These are phyloP conservation scores for Xanthorhoe spadicearia DNA, from an alignment of 2,888 invertebrate genomes.

Conservation along the genomic window DNA sequence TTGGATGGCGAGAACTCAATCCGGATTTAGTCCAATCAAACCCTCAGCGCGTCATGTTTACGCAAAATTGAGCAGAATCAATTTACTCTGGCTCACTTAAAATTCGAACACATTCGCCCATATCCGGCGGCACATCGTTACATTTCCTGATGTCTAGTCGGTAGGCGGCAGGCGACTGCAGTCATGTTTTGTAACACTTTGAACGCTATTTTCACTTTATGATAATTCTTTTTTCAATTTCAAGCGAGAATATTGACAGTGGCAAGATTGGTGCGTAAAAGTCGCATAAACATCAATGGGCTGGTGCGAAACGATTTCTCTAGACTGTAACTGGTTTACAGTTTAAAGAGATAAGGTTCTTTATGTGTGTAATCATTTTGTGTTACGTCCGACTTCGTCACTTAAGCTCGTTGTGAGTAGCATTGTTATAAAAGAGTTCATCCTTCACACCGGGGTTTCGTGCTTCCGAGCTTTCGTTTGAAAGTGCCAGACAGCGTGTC, in stretches of 20 bases:
- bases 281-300: constrained; percentile 77
- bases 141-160: constrained; percentile 68
- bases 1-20: constrained; percentile 52
- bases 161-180: constrained; percentile 43
- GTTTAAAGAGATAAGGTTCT: constrained; percentile 81
- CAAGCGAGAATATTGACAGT: constrained; percentile 61
- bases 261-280: constrained; percentile 81
- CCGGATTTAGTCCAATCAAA: constrained; percentile 62
- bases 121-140: constrained; percentile 64
- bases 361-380: constrained; percentile 82
- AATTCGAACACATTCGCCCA: constrained; percentile 69
- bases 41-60: constrained; percentile 59
- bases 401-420: constrained; percentile 28
- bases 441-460: constrained; percentile 27
- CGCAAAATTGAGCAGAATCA: constrained; percentile 64
- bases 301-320: constrained; percentile 74
- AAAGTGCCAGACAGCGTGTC: constrained; percentile 38
- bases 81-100: constrained; percentile 68
- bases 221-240: constrained; percentile 82
- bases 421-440: constrained; percentile 39
- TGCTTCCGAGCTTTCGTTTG: constrained; percentile 32
- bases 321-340: constrained; percentile 78
- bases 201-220: constrained; percentile 72
- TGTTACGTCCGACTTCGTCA: constrained; percentile 73
- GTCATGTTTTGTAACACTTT: constrained; percentile 50